Base-by-base conservation (phyloP, 2,888 invertebrate species). In the Epinotia nisella region DNA sequence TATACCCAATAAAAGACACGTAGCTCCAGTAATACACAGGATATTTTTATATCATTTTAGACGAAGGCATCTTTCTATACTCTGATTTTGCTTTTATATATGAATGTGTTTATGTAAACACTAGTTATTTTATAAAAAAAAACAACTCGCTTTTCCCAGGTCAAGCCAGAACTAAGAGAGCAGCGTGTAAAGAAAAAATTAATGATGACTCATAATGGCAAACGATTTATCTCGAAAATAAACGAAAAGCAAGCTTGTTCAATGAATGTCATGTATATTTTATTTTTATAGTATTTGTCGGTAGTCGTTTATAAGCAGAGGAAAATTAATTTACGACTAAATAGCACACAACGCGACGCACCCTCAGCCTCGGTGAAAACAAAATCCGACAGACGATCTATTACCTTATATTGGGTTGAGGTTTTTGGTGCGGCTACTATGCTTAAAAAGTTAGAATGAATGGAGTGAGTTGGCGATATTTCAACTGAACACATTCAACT, bases 1-100 rank as follows among this genome's bases (percentile, higher is more conserved):
- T 82, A 84, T 83, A 85, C 82, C 82, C 84, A 82, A 87, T 87
- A 86, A 86, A 85, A 82, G 80, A 83, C 79, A 83, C 81, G 82
- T 78, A 79, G 79, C 76, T 80, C 79, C 79, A 83, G 82, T 82
- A 82, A 80, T 79, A 77, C 65, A 74, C 74, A 76, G 74, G 76
- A 78, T 75, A 78, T 82, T 83, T 81, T 78, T 66, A 74, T 75
- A 71, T 67, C 58, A 66, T 70, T 66, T 66, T 67, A 56, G 60
- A 39, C 45, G 56, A 19, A 60, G 39, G 55, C 66, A 67, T 71
- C 59, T 71, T 65, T 70, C 56, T 55, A 49, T 55, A 61, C 61
- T 61, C 39, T 68, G 72, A 68, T 72, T 72, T 72, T 62, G 29
- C 62, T 55, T 62, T 62, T 65, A 53, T 64, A 51, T 51, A 51